These are phyloP conservation scores for Phorcus lineatus DNA, from an alignment of 2,888 invertebrate genomes.

Conservation along the genomic window DNA sequence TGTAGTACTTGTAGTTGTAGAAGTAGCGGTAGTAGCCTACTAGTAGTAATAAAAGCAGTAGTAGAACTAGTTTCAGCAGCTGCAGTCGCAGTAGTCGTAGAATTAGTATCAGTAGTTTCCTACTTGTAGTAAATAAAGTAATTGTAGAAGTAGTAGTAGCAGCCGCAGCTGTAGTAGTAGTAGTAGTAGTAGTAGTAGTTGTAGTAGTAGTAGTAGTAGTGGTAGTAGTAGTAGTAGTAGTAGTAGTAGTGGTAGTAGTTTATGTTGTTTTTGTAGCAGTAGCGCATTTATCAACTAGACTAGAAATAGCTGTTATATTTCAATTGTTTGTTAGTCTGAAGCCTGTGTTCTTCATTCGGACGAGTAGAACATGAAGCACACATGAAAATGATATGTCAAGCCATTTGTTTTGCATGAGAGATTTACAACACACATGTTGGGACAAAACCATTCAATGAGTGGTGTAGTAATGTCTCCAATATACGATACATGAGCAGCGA, in stretches of 20 bases:
- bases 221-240: conserved; percentile 19
- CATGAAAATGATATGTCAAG: no score
- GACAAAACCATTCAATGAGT: no score
- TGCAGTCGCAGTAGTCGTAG: neutral
- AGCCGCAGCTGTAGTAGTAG: neutral
- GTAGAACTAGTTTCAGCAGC: neutral
- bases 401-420: no score
- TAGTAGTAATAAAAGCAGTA: neutral
- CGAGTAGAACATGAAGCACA: no score
- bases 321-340: no score
- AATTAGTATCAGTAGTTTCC: neutral
- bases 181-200: neutral
- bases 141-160: neutral
- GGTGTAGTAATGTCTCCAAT: no score
- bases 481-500: no score
- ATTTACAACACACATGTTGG: no score
- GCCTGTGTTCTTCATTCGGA: no score
- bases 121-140: neutral
- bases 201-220: conserved; percentile 25
- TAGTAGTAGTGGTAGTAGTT: conserved; percentile 21
- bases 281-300: no score
- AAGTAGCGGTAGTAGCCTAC: neutral
- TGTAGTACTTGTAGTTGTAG: neutral
- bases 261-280: neutral
- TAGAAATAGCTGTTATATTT: no score